phyloP scores from a whole-genome alignment of 2,888 invertebrate genomes.

The Phrixothrix hirtus region DNA sequence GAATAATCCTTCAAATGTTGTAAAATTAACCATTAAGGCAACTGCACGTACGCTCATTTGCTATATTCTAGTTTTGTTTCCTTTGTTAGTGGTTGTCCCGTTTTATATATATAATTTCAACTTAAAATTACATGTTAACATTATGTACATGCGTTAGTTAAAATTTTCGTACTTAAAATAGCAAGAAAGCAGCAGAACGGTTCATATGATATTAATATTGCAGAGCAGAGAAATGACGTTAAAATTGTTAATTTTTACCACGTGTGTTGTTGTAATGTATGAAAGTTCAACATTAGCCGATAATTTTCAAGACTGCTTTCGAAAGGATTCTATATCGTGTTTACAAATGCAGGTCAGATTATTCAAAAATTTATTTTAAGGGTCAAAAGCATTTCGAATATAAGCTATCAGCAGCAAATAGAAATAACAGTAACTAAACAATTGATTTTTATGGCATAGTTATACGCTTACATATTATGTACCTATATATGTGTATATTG shows the following conservation, averaged over 20 bases:
- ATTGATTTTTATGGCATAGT: too few relatives aligned
- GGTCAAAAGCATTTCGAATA: too few relatives aligned
- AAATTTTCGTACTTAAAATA: constrained; percentile 10
- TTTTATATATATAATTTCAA: not conserved
- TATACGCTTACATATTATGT: too few relatives aligned
- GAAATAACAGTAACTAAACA: too few relatives aligned
- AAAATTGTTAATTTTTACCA: constrained; percentile 6
- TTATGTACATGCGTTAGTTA: not conserved
- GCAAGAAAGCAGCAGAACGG: not conserved
- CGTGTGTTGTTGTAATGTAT: constrained; percentile 8
- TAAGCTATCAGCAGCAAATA: too few relatives aligned
- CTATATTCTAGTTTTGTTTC: not conserved
- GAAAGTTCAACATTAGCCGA: not conserved
- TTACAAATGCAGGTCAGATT: constrained; percentile 59
- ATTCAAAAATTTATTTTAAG: not conserved
- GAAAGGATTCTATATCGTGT: constrained; percentile 67
- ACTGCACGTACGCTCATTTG: not conserved
- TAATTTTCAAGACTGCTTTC: constrained; percentile 60
- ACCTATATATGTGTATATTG: too few relatives aligned
- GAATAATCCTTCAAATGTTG: not conserved
- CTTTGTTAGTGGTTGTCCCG: not conserved
- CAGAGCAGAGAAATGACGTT: constrained; percentile 6
- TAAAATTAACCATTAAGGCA: not conserved
- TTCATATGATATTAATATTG: not conserved
- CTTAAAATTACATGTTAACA: not conserved